phyloP scores from a whole-genome alignment of 2,888 invertebrate species.

The Acronicta psi region DNA sequence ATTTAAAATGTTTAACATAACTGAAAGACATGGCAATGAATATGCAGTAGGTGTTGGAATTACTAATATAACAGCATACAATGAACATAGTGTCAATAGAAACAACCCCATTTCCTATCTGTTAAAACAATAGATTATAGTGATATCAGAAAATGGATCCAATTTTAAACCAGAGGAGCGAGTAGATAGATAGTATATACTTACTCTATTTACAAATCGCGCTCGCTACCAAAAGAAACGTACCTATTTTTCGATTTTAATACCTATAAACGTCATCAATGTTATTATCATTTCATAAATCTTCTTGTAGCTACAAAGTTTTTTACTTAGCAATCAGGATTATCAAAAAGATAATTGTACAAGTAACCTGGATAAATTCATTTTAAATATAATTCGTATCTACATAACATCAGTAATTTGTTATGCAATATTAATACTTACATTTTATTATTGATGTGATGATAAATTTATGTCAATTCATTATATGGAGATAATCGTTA shows the following conservation, averaged over 20 bases:
- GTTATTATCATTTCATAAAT: constrained; percentile 22
- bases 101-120: constrained; percentile 48
- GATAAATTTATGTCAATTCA: constrained; percentile 2
- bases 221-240: constrained; percentile 8
- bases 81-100: constrained; percentile 67
- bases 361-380: constrained; percentile 17
- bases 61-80: constrained; percentile 68
- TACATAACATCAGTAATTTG: constrained; percentile 29
- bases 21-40: constrained; percentile 67
- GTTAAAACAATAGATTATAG: constrained; percentile 27
- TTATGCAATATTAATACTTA: constrained; percentile 26
- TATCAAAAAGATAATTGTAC: constrained; percentile 42
- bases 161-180: too few species aligned
- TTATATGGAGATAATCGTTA: neutral
- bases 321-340: constrained; percentile 48
- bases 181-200: too few species aligned
- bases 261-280: too few species aligned
- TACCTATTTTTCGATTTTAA: constrained; percentile 13
- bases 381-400: constrained; percentile 27
- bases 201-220: neutral
- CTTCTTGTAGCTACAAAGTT: constrained; percentile 36
- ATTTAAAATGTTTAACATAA: constrained; percentile 57
- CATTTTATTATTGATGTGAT: constrained; percentile 25
- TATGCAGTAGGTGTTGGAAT: constrained; percentile 71
- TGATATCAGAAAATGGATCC: neutral